These are phyloP conservation scores for Synanthedon andrenaeformis DNA, from an alignment of 2,888 invertebrate species.

Conservation along the genomic window DNA sequence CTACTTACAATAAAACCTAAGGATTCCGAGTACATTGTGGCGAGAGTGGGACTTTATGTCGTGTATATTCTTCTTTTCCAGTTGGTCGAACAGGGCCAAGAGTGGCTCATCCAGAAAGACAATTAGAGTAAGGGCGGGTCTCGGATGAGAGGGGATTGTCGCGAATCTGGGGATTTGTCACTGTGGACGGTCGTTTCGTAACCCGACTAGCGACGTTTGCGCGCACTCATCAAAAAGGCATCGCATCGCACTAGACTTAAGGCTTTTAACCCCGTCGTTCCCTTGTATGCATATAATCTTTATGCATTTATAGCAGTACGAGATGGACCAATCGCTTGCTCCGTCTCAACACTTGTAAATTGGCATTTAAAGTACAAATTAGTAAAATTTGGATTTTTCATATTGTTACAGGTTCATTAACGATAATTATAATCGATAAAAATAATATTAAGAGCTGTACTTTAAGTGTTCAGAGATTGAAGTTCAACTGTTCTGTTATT, in stretches of 20 bases:
- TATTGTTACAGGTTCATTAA: conserved; percentile 71
- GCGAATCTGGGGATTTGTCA: conserved; percentile 68
- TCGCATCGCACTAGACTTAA: conserved; percentile 66
- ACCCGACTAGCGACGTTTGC: conserved; percentile 37
- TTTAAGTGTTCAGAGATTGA: conserved; percentile 69
- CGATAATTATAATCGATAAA: conserved; percentile 58
- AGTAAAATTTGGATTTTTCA: conserved; percentile 68
- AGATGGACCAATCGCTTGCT: conserved; percentile 54
- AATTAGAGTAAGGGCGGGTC: conserved; percentile 62
- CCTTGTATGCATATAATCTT: conserved; percentile 36
- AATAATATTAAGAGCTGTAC: conserved; percentile 68
- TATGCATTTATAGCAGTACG: conserved; percentile 54
- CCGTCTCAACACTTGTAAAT: conserved; percentile 65
- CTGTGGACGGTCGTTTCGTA: conserved; percentile 59
- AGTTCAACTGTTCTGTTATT: conserved; percentile 50
- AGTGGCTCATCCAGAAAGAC: conserved; percentile 71
- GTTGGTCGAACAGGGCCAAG: conserved; percentile 71
- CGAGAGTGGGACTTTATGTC: conserved; percentile 68
- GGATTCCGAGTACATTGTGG: conserved; percentile 40
- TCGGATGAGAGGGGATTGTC: conserved; percentile 50
- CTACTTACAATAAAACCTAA: conserved; percentile 55
- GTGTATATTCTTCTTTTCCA: conserved; percentile 67
- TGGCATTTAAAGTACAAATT: conserved; percentile 71
- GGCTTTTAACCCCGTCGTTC: conserved; percentile 50
- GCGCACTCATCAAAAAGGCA: conserved; percentile 67